Conservation (phyloP, 2,888 invertebrate species). For the Ctena decussata region DNA sequence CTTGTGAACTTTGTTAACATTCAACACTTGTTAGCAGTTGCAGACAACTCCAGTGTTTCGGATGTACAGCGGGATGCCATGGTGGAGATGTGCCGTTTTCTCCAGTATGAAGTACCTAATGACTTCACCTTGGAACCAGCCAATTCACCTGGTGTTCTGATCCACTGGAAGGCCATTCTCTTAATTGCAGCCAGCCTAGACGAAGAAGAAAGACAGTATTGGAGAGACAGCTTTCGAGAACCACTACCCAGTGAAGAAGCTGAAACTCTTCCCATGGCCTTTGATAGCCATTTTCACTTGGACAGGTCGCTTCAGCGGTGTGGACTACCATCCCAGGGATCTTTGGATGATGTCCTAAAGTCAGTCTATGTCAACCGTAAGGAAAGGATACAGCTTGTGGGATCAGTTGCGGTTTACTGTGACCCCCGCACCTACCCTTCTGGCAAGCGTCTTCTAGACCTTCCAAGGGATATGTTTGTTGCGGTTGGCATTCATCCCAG, state of each 20-base stretch:
- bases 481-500: constrained; percentile 12
- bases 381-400: not conserved
- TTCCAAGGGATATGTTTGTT: not conserved
- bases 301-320: not conserved
- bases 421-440: constrained; percentile 23
- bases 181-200: not conserved
- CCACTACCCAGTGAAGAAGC: not conserved
- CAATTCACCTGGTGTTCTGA: constrained; percentile 19
- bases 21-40: no score
- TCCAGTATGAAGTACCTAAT: not conserved
- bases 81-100: not conserved
- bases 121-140: not conserved
- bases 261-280: not conserved
- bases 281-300: constrained; percentile 26
- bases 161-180: constrained; percentile 24
- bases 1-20: no score
- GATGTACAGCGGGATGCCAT: not conserved
- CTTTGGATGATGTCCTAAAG: not conserved
- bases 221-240: not conserved
- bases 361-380: not conserved
- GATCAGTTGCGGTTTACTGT: constrained; percentile 11
- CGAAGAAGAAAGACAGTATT: not conserved
- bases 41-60: not conserved
- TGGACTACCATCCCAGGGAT: not conserved
- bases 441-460: not conserved